phyloP scores from a whole-genome alignment of 2,113 vertebrate genomes.

The Cariama cristata region DNA sequence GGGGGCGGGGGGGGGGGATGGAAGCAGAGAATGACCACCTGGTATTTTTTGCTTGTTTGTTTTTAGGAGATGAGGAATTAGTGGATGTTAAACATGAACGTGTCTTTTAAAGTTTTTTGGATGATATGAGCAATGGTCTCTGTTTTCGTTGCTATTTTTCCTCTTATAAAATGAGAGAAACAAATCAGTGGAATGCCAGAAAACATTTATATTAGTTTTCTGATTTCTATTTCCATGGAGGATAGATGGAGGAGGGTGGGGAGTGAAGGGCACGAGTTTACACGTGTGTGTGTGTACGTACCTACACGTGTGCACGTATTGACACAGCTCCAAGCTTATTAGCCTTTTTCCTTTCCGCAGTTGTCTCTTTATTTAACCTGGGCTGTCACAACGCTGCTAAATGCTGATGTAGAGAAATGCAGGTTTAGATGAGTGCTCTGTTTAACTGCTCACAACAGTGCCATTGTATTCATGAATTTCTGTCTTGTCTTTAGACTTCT shows the following conservation, averaged over 20 bases:
- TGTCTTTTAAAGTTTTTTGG: not conserved
- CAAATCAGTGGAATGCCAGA: not conserved
- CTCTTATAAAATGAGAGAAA: not conserved
- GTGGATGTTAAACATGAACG: not conserved
- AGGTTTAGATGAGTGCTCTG: not conserved
- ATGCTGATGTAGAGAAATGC: not conserved
- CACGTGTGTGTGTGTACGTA: not conserved
- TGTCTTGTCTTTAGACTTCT: not conserved
- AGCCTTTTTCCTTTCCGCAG: not conserved
- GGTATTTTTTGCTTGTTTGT: slow-evolving; percentile 6
- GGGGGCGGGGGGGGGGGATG: not conserved
- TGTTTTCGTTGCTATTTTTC: slow-evolving; percentile 2
- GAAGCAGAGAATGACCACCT: not conserved
- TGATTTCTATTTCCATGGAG: not conserved
- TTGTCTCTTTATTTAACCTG: not conserved
- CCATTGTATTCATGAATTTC: not conserved
- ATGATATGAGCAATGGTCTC: not conserved
- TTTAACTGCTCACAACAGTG: not conserved
- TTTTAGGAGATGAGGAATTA: not conserved
- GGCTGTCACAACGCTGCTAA: not conserved
- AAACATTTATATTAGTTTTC: not conserved
- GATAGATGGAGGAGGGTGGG: not conserved
- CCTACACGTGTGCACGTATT: not conserved
- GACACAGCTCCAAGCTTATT: not conserved
- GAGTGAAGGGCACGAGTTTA: not conserved